phyloP scores from a whole-genome alignment of 2,797 vertebrate species.

The Neostethus bicornis region DNA sequence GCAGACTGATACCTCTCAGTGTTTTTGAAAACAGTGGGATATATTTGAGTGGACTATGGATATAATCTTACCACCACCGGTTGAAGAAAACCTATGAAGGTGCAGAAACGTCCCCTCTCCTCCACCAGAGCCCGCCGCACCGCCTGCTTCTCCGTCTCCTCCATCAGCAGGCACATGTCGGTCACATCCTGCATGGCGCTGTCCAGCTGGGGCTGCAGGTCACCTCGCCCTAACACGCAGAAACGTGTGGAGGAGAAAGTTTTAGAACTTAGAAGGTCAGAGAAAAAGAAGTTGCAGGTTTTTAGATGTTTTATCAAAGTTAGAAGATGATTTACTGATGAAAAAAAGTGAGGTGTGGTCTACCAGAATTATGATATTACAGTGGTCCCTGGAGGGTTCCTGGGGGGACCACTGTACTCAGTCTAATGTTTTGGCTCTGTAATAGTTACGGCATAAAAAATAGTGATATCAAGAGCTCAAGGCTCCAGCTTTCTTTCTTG shows the following conservation, averaged over 20 bases:
- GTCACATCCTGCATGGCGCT: conserved; percentile 96
- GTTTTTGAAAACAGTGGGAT: too few relatives aligned
- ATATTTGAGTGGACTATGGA: too few relatives aligned
- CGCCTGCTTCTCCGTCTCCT: conserved; percentile 97
- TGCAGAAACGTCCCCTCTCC: conserved; percentile 94
- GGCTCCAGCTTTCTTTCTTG: not conserved
- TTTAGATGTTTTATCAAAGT: too few relatives aligned
- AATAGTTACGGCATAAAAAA: not conserved
- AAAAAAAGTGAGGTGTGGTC: too few relatives aligned
- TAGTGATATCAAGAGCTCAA: too few relatives aligned
- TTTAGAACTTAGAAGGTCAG: not conserved
- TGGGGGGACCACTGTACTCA: too few relatives aligned
- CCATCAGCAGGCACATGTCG: conserved; percentile 95
- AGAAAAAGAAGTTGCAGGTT: conserved; percentile 12
- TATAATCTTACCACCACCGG: conserved; percentile 88
- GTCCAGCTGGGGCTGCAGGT: conserved; percentile 96
- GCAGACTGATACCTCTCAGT: too few relatives aligned
- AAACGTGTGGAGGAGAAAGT: conserved; percentile 3
- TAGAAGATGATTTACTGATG: too few relatives aligned
- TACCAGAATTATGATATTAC: too few relatives aligned
- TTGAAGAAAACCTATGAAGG: conserved; percentile 92
- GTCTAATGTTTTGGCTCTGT: conserved; percentile 12
- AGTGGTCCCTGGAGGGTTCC: too few relatives aligned
- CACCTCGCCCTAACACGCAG: conserved; percentile 85
- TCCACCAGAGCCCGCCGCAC: conserved; percentile 93